Evolutionary conservation across 1,140 invertebrate genomes (phyloP), one percentile per base, ranked within the genome.

Genomic region (Carcinoscorpius rotundicauda): DNA sequence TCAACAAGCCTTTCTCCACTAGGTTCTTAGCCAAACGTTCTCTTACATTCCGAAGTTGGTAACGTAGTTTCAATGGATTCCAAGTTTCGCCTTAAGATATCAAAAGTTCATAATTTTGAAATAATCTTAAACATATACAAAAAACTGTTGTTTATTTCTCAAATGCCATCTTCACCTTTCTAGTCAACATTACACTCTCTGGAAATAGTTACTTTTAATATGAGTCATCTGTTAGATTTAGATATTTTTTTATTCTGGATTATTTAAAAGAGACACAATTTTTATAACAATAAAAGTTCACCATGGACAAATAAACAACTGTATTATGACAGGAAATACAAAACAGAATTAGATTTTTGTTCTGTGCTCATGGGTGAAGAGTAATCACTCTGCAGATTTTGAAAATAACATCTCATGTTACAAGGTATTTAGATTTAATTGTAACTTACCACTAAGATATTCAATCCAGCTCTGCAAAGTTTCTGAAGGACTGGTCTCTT

Each of bases 381-480:
- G 29, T 29, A 29, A 29, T 29, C 2, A 29, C 29, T 2, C 0
- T 29, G 29, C 29, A 29, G 29, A 29, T 29, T 29, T 29, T 29
- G 29, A 29, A 29, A 29, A 29, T 29, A 29, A 29, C 29, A 29
- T 29, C 29, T 29, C 29, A 29, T 29, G 29, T 1, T 29, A 29
- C 29, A 29, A 29, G 29, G 29, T 29, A 29, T 29, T 29, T 29
- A 29, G 29, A 29, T 29, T 2, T 29, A 29, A 29, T 62, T 51
- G 51, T 49, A 61, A 79, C 81, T 77, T 78, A 94, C 96, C 97
- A 82, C 95, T 98, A 29, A 99, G 82, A 81, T 99, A 99, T 82
- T 99, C 97, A 77, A 99, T 97, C 97, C 97, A 99, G 78, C 89
- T 94, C 78, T 98, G 94, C 59, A 98, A 91, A 61, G 93, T 92